Percentiles rank a stretch among this genome's conserved stretches.
These are phyloP conservation scores for Chymomyza procnemis DNA, from an alignment of 2,888 invertebrate species.

Conservation along the genomic window DNA sequence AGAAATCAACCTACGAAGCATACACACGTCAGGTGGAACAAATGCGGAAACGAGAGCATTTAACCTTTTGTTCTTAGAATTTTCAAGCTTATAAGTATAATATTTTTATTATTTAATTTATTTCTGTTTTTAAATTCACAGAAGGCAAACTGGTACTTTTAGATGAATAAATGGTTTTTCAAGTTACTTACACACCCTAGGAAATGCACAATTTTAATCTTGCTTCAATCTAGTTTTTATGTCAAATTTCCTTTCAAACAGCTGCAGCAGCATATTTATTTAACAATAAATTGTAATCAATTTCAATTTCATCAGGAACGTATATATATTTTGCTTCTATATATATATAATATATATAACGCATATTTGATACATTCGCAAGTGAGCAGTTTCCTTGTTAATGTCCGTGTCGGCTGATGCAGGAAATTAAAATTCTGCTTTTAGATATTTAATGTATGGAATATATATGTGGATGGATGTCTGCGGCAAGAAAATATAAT, in stretches of 20 bases:
- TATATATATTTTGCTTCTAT: too few relatives aligned
- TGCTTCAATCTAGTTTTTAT: not conserved
- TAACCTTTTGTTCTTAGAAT: too few relatives aligned
- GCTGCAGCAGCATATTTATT: constrained; percentile 15
- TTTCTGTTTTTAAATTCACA: too few relatives aligned
- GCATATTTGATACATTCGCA: not conserved
- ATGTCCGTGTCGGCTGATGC: not conserved
- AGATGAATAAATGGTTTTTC: too few relatives aligned
- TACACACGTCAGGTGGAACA: too few relatives aligned
- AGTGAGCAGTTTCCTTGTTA: not conserved
- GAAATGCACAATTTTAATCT: not conserved
- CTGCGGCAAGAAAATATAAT: not conserved
- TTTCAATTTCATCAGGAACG: constrained; percentile 37
- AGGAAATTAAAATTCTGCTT: not conserved
- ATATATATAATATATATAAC: constrained; percentile 29
- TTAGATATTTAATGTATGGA: not conserved
- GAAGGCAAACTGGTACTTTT: too few relatives aligned
- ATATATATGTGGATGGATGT: not conserved
- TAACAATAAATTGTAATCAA: constrained; percentile 55
- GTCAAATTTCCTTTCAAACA: not conserved
- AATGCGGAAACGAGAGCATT: too few relatives aligned
- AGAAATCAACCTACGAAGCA: too few relatives aligned
- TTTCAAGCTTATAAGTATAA: too few relatives aligned
- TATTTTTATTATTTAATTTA: too few relatives aligned
- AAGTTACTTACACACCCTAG: not conserved